Percentiles rank a stretch among this genome's conserved stretches.
Evolutionary conservation across 1,140 invertebrate genomes (phyloP).

Genomic region (Sinonovacula constricta): DNA sequence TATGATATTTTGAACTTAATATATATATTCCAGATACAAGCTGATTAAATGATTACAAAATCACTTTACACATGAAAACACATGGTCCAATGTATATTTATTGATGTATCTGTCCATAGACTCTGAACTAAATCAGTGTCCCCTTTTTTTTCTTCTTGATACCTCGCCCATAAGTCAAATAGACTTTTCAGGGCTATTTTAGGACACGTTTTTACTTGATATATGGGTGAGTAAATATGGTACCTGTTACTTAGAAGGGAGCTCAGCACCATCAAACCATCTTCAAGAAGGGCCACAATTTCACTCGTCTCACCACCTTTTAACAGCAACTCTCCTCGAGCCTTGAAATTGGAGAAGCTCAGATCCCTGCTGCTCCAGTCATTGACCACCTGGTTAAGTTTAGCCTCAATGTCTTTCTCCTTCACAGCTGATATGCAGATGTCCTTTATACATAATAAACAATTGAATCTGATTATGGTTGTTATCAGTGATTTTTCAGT

Average conservation of each 20-base stretch:
- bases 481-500: neutral
- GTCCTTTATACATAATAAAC: conserved; percentile 80
- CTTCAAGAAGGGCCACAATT: conserved; percentile 94
- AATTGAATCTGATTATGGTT: neutral
- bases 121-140: too few relatives aligned
- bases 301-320: conserved; percentile 94
- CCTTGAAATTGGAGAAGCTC: conserved; percentile 96
- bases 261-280: conserved; percentile 95
- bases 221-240: too few relatives aligned
- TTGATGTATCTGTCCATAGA: too few relatives aligned
- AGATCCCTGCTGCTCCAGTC: conserved; percentile 96
- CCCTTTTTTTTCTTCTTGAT: too few relatives aligned
- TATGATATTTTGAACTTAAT: too few relatives aligned
- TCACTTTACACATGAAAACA: too few relatives aligned
- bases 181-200: too few relatives aligned
- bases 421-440: conserved; percentile 98
- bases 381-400: conserved; percentile 93
- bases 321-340: conserved; percentile 93
- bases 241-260: conserved; percentile 91
- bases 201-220: too few relatives aligned
- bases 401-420: conserved; percentile 98
- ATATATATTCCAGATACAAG: too few relatives aligned
- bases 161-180: too few relatives aligned
- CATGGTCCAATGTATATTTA: too few relatives aligned
- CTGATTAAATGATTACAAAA: too few relatives aligned